A percentile compares a stretch with the other conserved stretches of the same genome.
Conservation (phyloP, 2,888 invertebrate genomes). For the Endotricha flammealis region DNA sequence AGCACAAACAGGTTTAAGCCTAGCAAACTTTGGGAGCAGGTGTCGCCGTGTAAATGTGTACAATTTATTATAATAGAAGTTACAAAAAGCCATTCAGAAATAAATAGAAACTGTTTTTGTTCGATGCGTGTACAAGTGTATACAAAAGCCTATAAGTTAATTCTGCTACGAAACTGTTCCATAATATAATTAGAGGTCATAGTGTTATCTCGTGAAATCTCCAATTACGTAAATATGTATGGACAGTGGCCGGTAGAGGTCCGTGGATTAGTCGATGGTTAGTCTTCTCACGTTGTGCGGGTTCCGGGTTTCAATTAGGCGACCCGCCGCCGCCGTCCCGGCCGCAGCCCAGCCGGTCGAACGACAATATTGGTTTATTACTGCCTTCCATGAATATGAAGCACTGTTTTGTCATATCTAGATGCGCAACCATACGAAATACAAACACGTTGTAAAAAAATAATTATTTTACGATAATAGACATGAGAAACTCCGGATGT, state of each 20-base stretch:
- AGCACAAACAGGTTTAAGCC: too few species aligned
- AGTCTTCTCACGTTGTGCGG: slow-evolving; percentile 71
- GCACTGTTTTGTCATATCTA: slow-evolving; percentile 23
- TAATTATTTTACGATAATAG: background rate
- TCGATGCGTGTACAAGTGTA: too few species aligned
- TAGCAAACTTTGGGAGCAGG: too few species aligned
- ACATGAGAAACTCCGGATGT: background rate
- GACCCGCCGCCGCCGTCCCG: slow-evolving; percentile 31
- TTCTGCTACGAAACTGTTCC: too few species aligned
- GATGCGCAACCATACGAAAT: too few species aligned
- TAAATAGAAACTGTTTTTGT: too few species aligned
- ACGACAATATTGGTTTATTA: slow-evolving; percentile 61
- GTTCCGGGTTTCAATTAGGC: slow-evolving; percentile 64
- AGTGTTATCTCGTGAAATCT: slow-evolving; percentile 75
- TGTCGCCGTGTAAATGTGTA: too few species aligned
- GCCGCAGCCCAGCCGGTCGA: slow-evolving; percentile 27
- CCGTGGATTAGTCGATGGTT: slow-evolving; percentile 59
- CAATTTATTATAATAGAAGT: too few species aligned
- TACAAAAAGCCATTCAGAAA: too few species aligned
- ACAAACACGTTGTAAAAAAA: too few species aligned
- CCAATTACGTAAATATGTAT: slow-evolving; percentile 57
- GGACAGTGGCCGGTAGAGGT: slow-evolving; percentile 34
- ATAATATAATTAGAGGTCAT: slow-evolving; percentile 59
- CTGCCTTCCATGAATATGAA: slow-evolving; percentile 50
- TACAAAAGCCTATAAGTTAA: too few species aligned